phyloP scores from a whole-genome alignment of 64 coral and sea anemone genomes.

The Orbicella faveolata region DNA sequence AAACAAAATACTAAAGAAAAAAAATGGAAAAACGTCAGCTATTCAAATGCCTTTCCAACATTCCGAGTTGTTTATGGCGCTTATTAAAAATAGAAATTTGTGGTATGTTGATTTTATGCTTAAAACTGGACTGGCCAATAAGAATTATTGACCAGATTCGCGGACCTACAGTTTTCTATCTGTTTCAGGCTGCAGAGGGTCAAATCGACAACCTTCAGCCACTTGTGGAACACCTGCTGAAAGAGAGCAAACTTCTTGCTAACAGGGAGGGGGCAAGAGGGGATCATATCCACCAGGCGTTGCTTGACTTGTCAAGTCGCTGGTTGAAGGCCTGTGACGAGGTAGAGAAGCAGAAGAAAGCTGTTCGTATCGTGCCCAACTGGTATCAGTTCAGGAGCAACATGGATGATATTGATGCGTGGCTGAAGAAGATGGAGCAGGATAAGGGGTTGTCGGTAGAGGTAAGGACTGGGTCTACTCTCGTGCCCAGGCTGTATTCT shows the following conservation, averaged over 20 bases:
- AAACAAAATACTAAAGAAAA: no score
- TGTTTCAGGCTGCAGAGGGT: constrained; percentile 59
- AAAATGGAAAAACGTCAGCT: no score
- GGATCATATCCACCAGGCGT: constrained; percentile 77
- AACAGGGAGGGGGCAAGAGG: constrained; percentile 63
- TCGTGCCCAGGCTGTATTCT: background rate
- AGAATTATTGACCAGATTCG: background rate
- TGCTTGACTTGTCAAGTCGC: constrained; percentile 85
- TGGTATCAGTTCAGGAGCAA: constrained; percentile 96
- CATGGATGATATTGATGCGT: constrained; percentile 72
- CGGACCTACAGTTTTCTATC: background rate
- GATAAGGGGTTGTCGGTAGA: constrained; percentile 32
- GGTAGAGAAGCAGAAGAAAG: constrained; percentile 77
- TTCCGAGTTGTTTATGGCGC: no score
- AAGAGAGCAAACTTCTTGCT: constrained; percentile 78
- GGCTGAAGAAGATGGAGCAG: constrained; percentile 73
- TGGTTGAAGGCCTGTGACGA: constrained; percentile 95
- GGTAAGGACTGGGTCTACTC: constrained; percentile 13
- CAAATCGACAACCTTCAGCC: constrained; percentile 77
- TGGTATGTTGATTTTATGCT: no score
- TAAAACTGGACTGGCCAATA: no score
- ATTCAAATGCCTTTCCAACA: no score
- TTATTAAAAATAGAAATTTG: no score
- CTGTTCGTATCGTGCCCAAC: constrained; percentile 70
- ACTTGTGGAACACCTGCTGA: constrained; percentile 69